Base-by-base conservation (phyloP, 2,888 invertebrate species). In the Dasysyrphus tricinctus region DNA sequence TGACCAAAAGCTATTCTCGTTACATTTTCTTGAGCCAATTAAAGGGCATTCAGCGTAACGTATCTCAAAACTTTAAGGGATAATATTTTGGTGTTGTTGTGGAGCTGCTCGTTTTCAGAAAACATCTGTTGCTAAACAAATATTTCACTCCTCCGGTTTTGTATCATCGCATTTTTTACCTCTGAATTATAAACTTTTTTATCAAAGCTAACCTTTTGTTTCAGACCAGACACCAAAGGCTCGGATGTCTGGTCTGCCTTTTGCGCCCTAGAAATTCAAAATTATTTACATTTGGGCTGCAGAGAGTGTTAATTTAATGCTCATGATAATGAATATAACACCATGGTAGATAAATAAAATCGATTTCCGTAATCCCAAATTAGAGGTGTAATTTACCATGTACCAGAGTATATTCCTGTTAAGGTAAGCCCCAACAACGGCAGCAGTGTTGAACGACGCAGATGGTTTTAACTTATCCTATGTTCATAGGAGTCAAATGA, bases 261-360 rank as follows among this genome's bases (percentile, higher is more conserved):
- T 9, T 32, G 9, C 7, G 63, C 6, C 3, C 11, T 47, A 44
- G 47, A 19, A 42, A 34, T 34, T 49, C 5, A 19, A 44, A 67
- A 67, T 49, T 47, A 49, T 49, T 67, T 67, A 49, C 29, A 49
- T 34, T 65, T 49, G 12, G 44, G 47, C 12, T 65, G n/a, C 34
- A 49, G 34, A 47, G 16, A 49, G 44, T 67, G 49, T 37, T 49
- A 49, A 34, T 67, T 19, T 67, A 67, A 67, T 67, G 32, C 49
- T 37, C 67, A 32, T 29, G 63, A 47, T 65, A 65, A 65, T 65
- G 65, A 65, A 65, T 65, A 65, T 34, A 65, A 65, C 37, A 19
- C 34, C 24, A 32, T 11, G 39, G 39, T 42, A 54, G 49, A 54
- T 39, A 79, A 65, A 83, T 75, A 74, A 65, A 78, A 83, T 79